These are phyloP conservation scores for Leptopilina boulardi DNA, from an alignment of 1,140 invertebrate species.

Conservation along the genomic window DNA sequence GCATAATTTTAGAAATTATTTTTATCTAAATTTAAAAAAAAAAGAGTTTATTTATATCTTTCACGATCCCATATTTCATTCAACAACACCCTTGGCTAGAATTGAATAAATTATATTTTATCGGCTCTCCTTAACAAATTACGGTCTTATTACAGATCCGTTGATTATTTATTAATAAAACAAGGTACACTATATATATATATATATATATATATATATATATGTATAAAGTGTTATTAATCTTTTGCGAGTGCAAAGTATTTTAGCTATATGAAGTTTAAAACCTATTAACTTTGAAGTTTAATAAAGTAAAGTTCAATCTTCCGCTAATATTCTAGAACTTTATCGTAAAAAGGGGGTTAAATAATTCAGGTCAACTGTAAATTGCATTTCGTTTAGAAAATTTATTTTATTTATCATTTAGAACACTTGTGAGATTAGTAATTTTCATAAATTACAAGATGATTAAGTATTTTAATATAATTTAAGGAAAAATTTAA, in stretches of 20 bases:
- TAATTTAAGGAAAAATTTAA: no score
- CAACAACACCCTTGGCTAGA: constrained; percentile 7
- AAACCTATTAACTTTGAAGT: constrained; percentile 2
- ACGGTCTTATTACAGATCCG: neutral
- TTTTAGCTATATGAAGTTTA: constrained; percentile 16
- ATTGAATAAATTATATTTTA: constrained; percentile 25
- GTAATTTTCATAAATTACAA: no score
- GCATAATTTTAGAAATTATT: neutral
- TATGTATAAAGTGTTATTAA: no score
- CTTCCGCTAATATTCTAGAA: constrained; percentile 1
- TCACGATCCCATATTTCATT: neutral
- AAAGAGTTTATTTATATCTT: neutral
- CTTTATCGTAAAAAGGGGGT: neutral
- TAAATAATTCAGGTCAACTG: constrained; percentile 13
- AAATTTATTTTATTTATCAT: neutral
- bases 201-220: no score
- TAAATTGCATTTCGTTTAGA: neutral
- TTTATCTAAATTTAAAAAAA: neutral
- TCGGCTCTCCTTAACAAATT: constrained; percentile 17
- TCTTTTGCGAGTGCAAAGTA: neutral
- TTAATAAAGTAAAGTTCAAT: constrained; percentile 12
- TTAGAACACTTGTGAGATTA: neutral
- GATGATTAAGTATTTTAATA: no score
- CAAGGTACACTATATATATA: no score
- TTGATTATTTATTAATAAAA: constrained; percentile 18